Conservation (phyloP, 2,888 invertebrate species). For the Andrena dorsata region DNA sequence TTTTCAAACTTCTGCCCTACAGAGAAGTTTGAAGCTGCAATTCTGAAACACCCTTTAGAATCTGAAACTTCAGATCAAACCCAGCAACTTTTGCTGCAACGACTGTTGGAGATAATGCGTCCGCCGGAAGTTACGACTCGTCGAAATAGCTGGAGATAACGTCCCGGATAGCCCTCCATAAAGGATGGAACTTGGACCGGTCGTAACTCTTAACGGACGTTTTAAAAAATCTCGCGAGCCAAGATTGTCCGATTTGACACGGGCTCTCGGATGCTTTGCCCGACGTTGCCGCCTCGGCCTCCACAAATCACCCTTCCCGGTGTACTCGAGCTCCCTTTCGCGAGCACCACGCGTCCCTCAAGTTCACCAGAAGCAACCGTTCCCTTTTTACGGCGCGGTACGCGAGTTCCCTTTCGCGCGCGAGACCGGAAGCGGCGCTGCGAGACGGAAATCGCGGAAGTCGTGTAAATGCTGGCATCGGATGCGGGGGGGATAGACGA, state of each 20-base stretch:
- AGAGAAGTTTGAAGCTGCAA: background rate
- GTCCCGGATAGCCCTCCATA: background rate
- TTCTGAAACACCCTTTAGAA: background rate
- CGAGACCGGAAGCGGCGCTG: too few species aligned
- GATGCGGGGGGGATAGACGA: background rate
- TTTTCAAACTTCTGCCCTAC: background rate
- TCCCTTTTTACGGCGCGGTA: background rate
- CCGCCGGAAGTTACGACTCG: conserved; percentile 4
- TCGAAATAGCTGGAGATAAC: background rate
- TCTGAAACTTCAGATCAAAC: background rate
- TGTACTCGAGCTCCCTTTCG: too few species aligned
- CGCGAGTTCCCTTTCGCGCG: too few species aligned
- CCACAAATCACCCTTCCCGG: background rate
- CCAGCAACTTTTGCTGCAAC: background rate
- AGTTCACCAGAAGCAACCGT: too few species aligned
- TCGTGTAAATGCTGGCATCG: background rate
- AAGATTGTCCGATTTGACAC: background rate
- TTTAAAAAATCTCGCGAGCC: background rate
- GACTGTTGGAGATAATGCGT: background rate
- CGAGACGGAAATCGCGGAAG: background rate
- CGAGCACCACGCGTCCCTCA: too few species aligned
- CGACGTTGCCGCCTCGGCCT: background rate
- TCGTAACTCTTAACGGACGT: background rate
- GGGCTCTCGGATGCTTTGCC: too few species aligned
- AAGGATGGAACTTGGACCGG: background rate